phyloP scores from a whole-genome alignment of 2,113 vertebrate species.

The Micromys minutus region DNA sequence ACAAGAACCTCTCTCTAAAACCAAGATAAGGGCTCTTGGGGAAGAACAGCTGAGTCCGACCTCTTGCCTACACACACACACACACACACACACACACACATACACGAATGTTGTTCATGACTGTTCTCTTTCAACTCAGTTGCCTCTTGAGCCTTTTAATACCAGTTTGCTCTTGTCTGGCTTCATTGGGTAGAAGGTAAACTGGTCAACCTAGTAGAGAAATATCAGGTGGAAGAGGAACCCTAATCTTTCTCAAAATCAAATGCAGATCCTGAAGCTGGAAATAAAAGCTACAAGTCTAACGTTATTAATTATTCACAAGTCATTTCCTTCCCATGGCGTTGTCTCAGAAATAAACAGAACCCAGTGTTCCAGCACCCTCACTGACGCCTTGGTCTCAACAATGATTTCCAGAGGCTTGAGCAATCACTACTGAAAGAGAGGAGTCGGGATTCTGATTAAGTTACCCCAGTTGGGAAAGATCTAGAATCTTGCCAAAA shows the following conservation, averaged over 20 bases:
- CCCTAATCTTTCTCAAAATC: conserved; percentile 28
- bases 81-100: background rate
- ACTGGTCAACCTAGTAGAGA: background rate
- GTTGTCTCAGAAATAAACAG: conserved; percentile 51
- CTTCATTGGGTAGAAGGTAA: background rate
- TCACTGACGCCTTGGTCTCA: conserved; percentile 24
- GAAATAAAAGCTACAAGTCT: conserved; percentile 37
- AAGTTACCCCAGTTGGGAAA: conserved; percentile 57
- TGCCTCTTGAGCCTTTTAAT: background rate
- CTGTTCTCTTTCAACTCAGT: background rate
- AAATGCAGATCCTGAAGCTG: conserved; percentile 41
- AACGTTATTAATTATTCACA: conserved; percentile 50
- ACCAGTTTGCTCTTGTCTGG: background rate
- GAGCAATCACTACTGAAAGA: conserved; percentile 43
- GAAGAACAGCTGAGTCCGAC: background rate
- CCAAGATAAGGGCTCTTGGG: background rate
- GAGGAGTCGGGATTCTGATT: conserved; percentile 61
- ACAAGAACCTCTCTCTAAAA: background rate
- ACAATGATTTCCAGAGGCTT: conserved; percentile 42
- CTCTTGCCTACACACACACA: background rate
- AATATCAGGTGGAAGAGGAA: background rate
- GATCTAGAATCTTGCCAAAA: conserved; percentile 52
- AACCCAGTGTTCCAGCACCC: background rate
- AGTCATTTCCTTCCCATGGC: background rate
- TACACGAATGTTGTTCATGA: too few relatives aligned